Evolutionary conservation across 1,140 invertebrate genomes (phyloP).

Genomic region (Drosophila ohnishii): DNA sequence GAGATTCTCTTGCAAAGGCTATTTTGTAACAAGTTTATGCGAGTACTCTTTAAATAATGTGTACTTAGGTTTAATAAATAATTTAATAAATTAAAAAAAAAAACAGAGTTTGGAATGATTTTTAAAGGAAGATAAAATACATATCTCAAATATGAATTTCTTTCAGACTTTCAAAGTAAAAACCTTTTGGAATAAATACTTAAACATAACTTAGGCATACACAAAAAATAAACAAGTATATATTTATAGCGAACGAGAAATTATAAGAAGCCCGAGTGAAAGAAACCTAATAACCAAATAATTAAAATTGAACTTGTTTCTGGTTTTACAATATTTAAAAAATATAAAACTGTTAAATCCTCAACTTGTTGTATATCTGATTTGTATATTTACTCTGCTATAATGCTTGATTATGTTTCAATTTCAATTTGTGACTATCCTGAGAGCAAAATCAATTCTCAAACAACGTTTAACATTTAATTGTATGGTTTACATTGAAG

Average conservation of each 20-base stretch:
- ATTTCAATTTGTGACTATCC: slow-evolving; percentile 48
- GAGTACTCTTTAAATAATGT: slow-evolving; percentile 17
- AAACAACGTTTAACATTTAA: slow-evolving; percentile 52
- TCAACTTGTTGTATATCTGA: slow-evolving; percentile 32
- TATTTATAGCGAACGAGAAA: slow-evolving; percentile 20
- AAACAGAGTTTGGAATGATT: slow-evolving; percentile 11
- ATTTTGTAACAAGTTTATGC: slow-evolving; percentile 35
- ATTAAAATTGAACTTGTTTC: slow-evolving; percentile 6
- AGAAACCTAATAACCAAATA: slow-evolving; percentile 12
- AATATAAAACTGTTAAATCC: slow-evolving; percentile 15
- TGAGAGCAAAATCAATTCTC: slow-evolving; percentile 43
- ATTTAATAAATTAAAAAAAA: slow-evolving; percentile 9
- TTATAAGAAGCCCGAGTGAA: slow-evolving; percentile 11
- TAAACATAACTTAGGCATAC: slow-evolving; percentile 28
- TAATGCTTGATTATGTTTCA: slow-evolving; percentile 53
- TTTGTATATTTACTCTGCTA: slow-evolving; percentile 22
- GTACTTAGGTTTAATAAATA: slow-evolving; percentile 8
- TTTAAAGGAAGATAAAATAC: slow-evolving; percentile 3
- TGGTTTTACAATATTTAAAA: slow-evolving; percentile 29
- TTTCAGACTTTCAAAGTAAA: slow-evolving; percentile 30
- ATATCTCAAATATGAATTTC: slow-evolving; percentile 14
- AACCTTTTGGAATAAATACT: slow-evolving; percentile 20
- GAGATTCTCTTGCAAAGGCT: slow-evolving; percentile 29
- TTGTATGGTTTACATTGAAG: slow-evolving; percentile 53
- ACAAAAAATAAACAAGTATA: neutral